Conservation (phyloP, 2,113 vertebrate genomes). For the Myotis brandtii region DNA sequence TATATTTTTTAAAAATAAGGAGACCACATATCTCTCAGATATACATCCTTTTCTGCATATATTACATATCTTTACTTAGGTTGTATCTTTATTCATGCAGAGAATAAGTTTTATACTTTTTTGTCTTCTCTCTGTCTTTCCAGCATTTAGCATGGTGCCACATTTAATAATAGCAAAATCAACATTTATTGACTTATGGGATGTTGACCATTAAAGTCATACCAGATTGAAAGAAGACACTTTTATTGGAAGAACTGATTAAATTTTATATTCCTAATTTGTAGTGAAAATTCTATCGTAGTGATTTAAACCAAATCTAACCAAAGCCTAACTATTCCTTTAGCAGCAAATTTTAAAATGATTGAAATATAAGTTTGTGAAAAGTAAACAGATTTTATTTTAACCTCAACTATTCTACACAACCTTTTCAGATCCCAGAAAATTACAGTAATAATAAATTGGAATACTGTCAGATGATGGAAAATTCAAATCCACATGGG, state of each 20-base stretch:
- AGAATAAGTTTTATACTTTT: not conserved
- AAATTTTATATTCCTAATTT: slow-evolving; percentile 12
- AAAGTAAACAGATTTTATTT: slow-evolving; percentile 60
- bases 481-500: slow-evolving; percentile 58
- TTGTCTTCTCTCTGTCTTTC: not conserved
- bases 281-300: slow-evolving; percentile 59
- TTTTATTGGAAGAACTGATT: slow-evolving; percentile 43
- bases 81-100: not conserved
- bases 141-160: not conserved
- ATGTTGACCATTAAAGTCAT: not conserved
- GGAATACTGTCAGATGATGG: slow-evolving; percentile 61
- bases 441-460: slow-evolving; percentile 61
- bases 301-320: slow-evolving; percentile 13
- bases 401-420: slow-evolving; percentile 45
- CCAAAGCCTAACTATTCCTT: slow-evolving; percentile 46
- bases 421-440: slow-evolving; percentile 75
- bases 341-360: slow-evolving; percentile 61
- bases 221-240: not conserved
- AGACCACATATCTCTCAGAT: not conserved
- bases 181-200: not conserved
- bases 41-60: not conserved
- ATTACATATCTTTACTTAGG: not conserved
- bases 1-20: not conserved
- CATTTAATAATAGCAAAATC: not conserved
- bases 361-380: slow-evolving; percentile 52